Percentiles rank a stretch among this genome's conserved stretches.
Evolutionary conservation across 2,113 vertebrate genomes (phyloP).

Genomic region (Neolamprologus sp.): DNA sequence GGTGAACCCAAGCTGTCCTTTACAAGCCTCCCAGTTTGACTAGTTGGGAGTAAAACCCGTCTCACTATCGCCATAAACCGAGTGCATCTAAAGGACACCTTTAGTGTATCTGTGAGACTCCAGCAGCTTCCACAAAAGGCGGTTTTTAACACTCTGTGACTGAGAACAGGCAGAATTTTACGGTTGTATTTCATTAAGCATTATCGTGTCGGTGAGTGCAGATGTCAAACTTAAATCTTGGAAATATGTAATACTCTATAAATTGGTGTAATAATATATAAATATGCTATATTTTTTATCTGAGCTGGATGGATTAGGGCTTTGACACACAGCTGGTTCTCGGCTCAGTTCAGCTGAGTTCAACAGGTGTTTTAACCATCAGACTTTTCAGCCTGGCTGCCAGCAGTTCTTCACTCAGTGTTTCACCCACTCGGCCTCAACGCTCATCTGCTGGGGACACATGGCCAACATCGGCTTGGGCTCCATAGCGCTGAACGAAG

Average conservation of each 20-base stretch:
- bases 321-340: constrained; percentile 1
- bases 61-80: not conserved
- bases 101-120: not conserved
- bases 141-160: not conserved
- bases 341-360: not conserved
- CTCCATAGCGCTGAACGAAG: not conserved
- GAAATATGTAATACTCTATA: not conserved
- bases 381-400: not conserved
- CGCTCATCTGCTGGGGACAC: not conserved
- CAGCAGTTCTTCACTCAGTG: not conserved
- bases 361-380: constrained; percentile 42
- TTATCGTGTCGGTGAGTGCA: not conserved
- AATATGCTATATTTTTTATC: not conserved
- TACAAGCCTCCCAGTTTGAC: not conserved
- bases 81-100: not conserved
- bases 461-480: not conserved
- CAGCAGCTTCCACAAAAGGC: not conserved
- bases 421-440: not conserved
- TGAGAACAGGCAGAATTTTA: not conserved
- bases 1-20: not conserved
- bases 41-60: not conserved
- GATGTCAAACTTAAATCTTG: not conserved
- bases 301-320: not conserved
- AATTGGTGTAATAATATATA: not conserved
- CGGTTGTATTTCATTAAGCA: not conserved